Evolutionary conservation across 2,113 vertebrate genomes (phyloP).

Genomic region (Patagioenas fasciata): DNA sequence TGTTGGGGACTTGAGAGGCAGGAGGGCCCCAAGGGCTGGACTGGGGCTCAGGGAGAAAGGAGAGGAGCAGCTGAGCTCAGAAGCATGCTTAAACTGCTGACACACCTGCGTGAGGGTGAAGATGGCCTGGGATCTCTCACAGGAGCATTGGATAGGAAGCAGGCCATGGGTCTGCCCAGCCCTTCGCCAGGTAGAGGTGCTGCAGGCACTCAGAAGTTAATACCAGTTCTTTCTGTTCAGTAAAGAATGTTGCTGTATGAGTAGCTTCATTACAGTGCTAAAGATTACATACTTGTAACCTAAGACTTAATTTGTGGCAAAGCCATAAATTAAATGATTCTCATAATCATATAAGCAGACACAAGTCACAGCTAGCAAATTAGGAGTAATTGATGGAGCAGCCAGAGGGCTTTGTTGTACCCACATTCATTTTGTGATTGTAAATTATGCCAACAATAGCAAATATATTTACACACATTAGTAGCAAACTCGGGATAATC

Average conservation of each 20-base stretch:
- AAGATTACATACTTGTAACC: not conserved
- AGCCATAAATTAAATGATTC: constrained; percentile 10
- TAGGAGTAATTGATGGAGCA: not conserved
- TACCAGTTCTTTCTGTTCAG: not conserved
- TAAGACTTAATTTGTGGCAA: constrained; percentile 12
- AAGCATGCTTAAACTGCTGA: not conserved
- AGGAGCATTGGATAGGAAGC: not conserved
- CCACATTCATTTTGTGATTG: not conserved
- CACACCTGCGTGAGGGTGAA: not conserved
- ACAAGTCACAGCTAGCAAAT: constrained; percentile 17
- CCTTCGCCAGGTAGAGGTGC: not conserved
- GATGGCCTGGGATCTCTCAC: not conserved
- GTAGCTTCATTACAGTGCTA: not conserved
- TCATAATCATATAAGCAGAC: not conserved
- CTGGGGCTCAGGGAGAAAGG: not conserved
- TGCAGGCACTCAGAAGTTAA: not conserved
- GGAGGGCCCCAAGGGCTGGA: not conserved
- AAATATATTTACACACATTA: not conserved
- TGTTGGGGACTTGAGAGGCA: not conserved
- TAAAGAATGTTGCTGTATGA: not conserved
- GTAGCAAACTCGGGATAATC: not conserved
- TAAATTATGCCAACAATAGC: constrained; percentile 7
- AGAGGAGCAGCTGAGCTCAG: not conserved
- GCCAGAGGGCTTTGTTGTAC: constrained; percentile 12
- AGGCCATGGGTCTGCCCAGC: not conserved